Evolutionary conservation across 2,113 vertebrate genomes (phyloP).

Genomic region (Eidolon helvum): DNA sequence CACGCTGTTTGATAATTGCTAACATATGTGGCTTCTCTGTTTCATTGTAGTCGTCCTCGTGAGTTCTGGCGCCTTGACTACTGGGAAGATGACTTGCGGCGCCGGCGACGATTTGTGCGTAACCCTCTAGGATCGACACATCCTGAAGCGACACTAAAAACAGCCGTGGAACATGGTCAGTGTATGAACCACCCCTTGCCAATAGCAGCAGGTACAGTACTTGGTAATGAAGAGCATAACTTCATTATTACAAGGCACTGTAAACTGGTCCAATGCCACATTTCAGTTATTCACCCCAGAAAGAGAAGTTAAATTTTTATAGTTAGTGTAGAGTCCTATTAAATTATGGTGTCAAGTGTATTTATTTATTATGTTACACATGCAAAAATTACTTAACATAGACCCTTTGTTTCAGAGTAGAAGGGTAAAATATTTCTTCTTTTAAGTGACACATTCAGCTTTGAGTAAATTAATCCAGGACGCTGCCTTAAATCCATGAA

Average conservation of each 20-base stretch:
- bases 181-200: conserved; percentile 80
- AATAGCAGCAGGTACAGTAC: conserved; percentile 83
- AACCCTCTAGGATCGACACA: conserved; percentile 98
- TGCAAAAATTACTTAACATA: conserved; percentile 45
- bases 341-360: conserved; percentile 31
- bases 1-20: conserved; percentile 98
- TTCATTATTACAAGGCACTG: conserved; percentile 74
- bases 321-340: not conserved
- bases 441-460: conserved; percentile 48
- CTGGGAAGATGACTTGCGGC: conserved; percentile 99
- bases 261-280: conserved; percentile 55
- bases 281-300: not conserved
- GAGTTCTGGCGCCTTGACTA: conserved; percentile 99
- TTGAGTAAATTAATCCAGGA: conserved; percentile 55
- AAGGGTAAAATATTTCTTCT: conserved; percentile 50
- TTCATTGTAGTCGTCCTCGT: conserved; percentile 95
- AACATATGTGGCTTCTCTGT: conserved; percentile 98
- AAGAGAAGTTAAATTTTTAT: not conserved
- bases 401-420: conserved; percentile 58
- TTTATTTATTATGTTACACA: conserved; percentile 26
- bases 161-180: conserved; percentile 95
- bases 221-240: conserved; percentile 81
- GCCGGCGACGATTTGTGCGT: conserved; percentile 97
- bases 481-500: conserved; percentile 52
- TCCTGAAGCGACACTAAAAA: conserved; percentile 96